phyloP scores from a whole-genome alignment of 2,113 vertebrate species.

The Xerus inauris region DNA sequence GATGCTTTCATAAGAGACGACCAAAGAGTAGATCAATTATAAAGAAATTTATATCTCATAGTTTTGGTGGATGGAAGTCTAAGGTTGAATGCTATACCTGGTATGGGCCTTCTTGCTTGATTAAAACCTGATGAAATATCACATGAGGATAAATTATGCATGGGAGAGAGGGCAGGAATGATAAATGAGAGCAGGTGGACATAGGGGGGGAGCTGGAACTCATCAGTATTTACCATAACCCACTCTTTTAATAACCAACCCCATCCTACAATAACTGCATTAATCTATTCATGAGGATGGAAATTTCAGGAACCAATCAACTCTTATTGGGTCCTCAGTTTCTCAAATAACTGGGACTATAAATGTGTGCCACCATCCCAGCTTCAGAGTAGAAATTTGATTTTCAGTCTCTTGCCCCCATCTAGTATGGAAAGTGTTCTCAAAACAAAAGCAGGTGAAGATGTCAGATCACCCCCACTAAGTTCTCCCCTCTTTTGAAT shows the following conservation, averaged over 20 bases:
- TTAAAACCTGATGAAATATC: not conserved
- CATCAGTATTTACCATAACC: too few relatives aligned
- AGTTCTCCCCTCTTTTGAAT: not conserved
- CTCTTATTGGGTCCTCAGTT: too few relatives aligned
- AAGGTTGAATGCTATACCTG: not conserved
- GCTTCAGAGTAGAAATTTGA: not conserved
- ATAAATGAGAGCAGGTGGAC: too few relatives aligned
- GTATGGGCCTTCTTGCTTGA: not conserved
- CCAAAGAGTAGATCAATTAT: not conserved
- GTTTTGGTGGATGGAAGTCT: not conserved
- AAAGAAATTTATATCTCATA: not conserved
- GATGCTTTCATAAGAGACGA: not conserved
- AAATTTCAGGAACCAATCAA: not conserved
- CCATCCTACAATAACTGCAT: not conserved
- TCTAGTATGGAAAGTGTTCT: not conserved
- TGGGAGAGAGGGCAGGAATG: not conserved
- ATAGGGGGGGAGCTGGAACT: too few relatives aligned
- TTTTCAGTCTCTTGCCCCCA: not conserved
- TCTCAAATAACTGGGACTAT: too few relatives aligned
- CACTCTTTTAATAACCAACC: too few relatives aligned
- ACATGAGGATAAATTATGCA: not conserved
- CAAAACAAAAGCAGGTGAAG: not conserved
- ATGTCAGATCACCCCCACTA: not conserved
- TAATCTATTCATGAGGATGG: not conserved
- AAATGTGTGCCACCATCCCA: too few relatives aligned